Conservation (phyloP, 30 jellyfish, hydroid and myxozoan genomes). For the Thelohanellus kitauei region DNA sequence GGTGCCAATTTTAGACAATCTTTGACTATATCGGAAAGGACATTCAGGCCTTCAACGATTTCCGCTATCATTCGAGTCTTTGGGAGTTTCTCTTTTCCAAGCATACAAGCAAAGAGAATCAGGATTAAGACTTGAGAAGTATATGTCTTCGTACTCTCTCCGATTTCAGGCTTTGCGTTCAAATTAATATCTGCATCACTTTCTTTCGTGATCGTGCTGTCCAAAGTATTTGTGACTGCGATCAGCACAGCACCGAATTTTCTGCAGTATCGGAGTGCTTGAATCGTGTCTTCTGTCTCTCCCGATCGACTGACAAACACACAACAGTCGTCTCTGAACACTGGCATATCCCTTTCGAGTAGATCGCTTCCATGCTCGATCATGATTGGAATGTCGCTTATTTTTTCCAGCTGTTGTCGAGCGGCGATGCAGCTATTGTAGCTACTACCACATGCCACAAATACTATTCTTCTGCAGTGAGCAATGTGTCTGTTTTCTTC, state of each 20-base stretch:
- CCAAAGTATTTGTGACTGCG: slow-evolving; percentile 71
- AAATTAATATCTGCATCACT: slow-evolving; percentile 78
- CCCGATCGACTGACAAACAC: slow-evolving; percentile 96
- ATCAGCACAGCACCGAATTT: slow-evolving; percentile 63
- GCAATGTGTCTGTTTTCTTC: slow-evolving; percentile 49
- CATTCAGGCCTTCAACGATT: slow-evolving; percentile 24
- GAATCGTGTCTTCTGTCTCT: slow-evolving; percentile 85
- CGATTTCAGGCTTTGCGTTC: slow-evolving; percentile 97
- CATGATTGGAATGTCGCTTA: slow-evolving; percentile 88
- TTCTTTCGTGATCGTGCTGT: slow-evolving; percentile 86
- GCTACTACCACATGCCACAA: slow-evolving; percentile 94
- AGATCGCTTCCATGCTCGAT: slow-evolving; percentile 86
- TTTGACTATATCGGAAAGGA: slow-evolving; percentile 31
- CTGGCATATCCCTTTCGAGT: slow-evolving; percentile 50
- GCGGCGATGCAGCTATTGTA: slow-evolving; percentile 96
- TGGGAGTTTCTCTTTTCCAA: slow-evolving; percentile 76
- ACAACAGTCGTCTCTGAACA: slow-evolving; percentile 83
- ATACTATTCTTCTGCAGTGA: slow-evolving; percentile 62
- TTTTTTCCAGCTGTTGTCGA: slow-evolving; percentile 54
- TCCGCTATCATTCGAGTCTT: slow-evolving; percentile 42
- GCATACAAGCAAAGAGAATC: slow-evolving; percentile 63
- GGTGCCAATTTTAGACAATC: slow-evolving; percentile 38
- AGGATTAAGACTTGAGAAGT: slow-evolving; percentile 63
- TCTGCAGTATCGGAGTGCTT: slow-evolving; percentile 80
- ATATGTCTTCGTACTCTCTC: slow-evolving; percentile 80